Evolutionary conservation across 2,888 invertebrate genomes (phyloP).

Genomic region (Andrena marginata): DNA sequence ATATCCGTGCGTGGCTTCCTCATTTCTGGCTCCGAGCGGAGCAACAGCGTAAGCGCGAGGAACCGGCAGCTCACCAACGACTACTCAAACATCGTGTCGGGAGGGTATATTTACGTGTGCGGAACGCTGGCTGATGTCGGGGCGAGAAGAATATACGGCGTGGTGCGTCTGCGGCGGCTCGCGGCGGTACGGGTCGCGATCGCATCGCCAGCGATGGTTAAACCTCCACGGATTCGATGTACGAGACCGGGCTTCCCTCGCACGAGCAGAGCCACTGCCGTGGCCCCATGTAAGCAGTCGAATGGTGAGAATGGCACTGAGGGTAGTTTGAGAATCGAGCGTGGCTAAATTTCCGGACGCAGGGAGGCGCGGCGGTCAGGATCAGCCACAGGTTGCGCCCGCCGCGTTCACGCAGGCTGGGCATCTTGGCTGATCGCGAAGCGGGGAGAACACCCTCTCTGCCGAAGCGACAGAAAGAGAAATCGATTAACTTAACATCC

Average conservation of each 20-base stretch:
- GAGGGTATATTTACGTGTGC: slow-evolving; percentile 12
- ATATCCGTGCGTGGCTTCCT: slow-evolving; percentile 12
- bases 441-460: slow-evolving; percentile 51
- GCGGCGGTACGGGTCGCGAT: background rate
- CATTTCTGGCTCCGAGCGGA: background rate
- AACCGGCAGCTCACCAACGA: slow-evolving; percentile 27
- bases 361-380: slow-evolving; percentile 82
- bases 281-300: slow-evolving; percentile 70
- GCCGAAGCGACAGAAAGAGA: slow-evolving; percentile 67
- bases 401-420: slow-evolving; percentile 72
- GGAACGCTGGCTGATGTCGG: background rate
- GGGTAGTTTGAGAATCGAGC: slow-evolving; percentile 79
- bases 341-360: slow-evolving; percentile 81
- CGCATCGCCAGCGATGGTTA: slow-evolving; percentile 43
- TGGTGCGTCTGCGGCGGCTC: slow-evolving; percentile 20
- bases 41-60: slow-evolving; percentile 1
- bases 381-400: slow-evolving; percentile 84
- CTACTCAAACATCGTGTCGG: slow-evolving; percentile 11
- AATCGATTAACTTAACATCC: slow-evolving; percentile 70
- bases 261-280: slow-evolving; percentile 26
- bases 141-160: background rate
- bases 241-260: slow-evolving; percentile 33
- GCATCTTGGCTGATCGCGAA: slow-evolving; percentile 68
- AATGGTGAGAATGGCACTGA: slow-evolving; percentile 81
- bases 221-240: background rate